phyloP scores from a whole-genome alignment of 2,797 vertebrate genomes.

The Parauchenoglanis ngamensis region DNA sequence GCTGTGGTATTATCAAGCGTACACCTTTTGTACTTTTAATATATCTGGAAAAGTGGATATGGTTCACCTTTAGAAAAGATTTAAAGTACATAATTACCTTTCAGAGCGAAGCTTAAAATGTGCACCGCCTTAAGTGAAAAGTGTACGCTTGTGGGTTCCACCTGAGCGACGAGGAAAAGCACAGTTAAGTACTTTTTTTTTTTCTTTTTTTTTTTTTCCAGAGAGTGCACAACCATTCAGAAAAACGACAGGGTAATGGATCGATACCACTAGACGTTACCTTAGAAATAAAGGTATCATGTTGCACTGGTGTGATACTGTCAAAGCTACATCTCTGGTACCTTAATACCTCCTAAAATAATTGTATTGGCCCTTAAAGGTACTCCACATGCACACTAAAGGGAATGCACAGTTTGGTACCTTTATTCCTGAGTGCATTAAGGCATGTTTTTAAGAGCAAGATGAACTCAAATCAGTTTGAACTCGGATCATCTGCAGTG shows the following conservation, averaged over 20 bases:
- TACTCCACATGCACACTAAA: neutral
- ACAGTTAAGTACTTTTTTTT: neutral
- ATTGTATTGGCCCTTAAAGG: neutral
- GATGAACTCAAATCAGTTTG: neutral
- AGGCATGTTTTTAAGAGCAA: too few relatives aligned
- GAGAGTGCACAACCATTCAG: neutral
- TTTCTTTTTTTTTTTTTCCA: too few relatives aligned
- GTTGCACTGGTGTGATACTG: neutral
- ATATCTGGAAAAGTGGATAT: neutral
- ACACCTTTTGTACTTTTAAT: neutral
- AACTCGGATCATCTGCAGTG: neutral
- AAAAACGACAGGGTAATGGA: neutral
- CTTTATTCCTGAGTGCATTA: neutral
- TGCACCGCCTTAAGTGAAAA: neutral
- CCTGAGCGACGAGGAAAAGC: neutral
- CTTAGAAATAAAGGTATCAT: neutral
- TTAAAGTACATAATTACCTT: neutral
- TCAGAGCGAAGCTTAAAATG: neutral
- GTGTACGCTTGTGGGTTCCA: neutral
- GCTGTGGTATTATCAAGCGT: too few relatives aligned
- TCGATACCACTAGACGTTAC: neutral
- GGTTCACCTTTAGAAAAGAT: neutral
- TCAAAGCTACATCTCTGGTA: neutral
- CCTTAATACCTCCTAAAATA: neutral
- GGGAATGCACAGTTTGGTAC: neutral